Percentiles rank a stretch among this genome's conserved stretches.
Conservation (phyloP, 2,888 invertebrate species). For the Andrena chrysosceles region DNA sequence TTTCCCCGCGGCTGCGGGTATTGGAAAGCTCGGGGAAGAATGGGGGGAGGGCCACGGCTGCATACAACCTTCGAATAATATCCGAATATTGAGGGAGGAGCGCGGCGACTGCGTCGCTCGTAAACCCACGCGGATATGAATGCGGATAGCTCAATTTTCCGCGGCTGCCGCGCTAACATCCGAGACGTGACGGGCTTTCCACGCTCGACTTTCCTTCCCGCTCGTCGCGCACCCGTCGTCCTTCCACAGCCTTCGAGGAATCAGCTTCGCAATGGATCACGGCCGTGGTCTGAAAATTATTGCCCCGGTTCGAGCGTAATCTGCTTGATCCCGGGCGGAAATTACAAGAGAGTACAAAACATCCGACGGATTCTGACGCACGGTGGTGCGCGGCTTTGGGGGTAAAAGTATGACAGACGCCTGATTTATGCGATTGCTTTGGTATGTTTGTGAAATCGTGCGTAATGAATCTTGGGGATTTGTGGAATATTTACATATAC, state of each 20-base stretch:
- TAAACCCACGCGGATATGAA: slow-evolving; percentile 77
- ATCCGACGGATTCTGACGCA: not conserved
- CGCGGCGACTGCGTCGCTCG: slow-evolving; percentile 78
- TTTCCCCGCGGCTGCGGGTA: slow-evolving; percentile 43
- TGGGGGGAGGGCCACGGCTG: slow-evolving; percentile 46
- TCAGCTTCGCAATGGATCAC: not conserved
- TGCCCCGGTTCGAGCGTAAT: slow-evolving; percentile 22
- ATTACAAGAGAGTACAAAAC: not conserved
- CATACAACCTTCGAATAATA: slow-evolving; percentile 77
- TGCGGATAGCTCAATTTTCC: slow-evolving; percentile 73
- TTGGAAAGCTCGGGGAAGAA: slow-evolving; percentile 67
- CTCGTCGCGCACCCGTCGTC: not conserved
- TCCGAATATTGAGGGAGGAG: slow-evolving; percentile 79
- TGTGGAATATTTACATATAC: no score
- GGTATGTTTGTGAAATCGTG: no score
- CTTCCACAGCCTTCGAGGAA: not conserved
- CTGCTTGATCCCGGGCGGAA: slow-evolving; percentile 23
- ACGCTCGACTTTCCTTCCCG: not conserved
- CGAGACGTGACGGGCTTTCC: slow-evolving; percentile 57
- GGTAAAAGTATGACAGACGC: not conserved
- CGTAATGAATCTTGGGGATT: no score
- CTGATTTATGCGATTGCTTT: slow-evolving; percentile 9
- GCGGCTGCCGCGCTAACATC: slow-evolving; percentile 44
- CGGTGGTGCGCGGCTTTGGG: not conserved
- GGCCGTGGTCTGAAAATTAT: slow-evolving; percentile 37